Conservation (phyloP, 2,113 vertebrate genomes). For the cattle (Bos taurus) region DNA sequence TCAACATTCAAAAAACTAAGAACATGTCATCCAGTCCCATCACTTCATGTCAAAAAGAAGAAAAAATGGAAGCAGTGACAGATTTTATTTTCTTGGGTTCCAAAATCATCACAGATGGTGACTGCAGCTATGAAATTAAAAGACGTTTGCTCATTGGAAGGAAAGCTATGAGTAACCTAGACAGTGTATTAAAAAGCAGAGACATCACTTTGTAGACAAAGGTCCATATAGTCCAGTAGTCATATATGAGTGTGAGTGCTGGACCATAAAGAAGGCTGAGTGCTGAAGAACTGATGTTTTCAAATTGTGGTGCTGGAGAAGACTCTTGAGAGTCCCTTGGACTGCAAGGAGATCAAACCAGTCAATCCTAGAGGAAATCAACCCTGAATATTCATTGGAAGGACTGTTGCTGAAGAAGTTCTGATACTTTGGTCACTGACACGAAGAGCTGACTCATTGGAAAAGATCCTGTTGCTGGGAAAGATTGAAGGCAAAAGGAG, state of each 20-base stretch:
- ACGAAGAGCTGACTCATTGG: not conserved
- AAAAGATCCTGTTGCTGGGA: not conserved
- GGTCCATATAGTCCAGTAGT: not conserved
- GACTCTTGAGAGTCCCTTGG: not conserved
- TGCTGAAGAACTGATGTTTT: not conserved
- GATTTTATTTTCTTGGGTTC: not conserved
- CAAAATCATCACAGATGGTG: not conserved
- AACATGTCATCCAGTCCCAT: not conserved
- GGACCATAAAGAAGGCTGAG: not conserved
- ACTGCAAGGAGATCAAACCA: not conserved
- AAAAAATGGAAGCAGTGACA: not conserved
- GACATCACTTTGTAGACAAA: not conserved
- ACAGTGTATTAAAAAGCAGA: not conserved
- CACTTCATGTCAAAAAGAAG: not conserved
- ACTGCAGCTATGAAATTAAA: not conserved
- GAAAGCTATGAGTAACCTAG: not conserved
- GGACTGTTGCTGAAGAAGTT: not conserved
- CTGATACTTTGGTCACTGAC: not conserved
- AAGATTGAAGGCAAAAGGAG: not conserved
- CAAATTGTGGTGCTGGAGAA: not conserved
- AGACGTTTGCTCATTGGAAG: not conserved
- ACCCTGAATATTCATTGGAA: not conserved
- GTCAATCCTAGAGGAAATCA: not conserved
- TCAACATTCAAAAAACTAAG: not conserved
- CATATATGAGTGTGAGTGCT: not conserved